Evolutionary conservation across 2,113 vertebrate genomes (phyloP).

Genomic region (Girardinichthys multiradiatus): DNA sequence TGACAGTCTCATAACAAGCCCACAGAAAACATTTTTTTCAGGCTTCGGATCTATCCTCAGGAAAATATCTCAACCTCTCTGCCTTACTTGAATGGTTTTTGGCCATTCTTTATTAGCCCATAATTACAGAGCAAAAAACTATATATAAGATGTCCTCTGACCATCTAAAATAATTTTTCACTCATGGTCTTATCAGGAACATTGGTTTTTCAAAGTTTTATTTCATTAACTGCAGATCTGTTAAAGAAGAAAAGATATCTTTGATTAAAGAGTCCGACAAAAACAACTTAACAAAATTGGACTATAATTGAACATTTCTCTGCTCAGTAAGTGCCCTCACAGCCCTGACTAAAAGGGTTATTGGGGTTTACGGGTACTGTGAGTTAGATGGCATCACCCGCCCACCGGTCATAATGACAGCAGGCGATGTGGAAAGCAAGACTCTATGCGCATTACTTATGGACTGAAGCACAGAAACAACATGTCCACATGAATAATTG

Average conservation of each 20-base stretch:
- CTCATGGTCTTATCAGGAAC: neutral
- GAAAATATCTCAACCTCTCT: no score
- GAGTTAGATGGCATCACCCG: slow-evolving; percentile 30
- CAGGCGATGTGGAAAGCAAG: slow-evolving; percentile 25
- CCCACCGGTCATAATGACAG: slow-evolving; percentile 34
- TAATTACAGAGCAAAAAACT: no score
- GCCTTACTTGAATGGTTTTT: no score
- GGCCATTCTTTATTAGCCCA: no score
- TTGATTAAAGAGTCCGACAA: neutral
- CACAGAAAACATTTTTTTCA: neutral
- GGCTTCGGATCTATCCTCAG: no score
- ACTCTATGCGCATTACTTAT: slow-evolving; percentile 33
- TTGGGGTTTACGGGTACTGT: slow-evolving; percentile 29
- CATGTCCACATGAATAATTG: slow-evolving; percentile 48
- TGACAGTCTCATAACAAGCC: neutral
- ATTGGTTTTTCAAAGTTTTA: neutral
- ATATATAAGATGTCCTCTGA: neutral
- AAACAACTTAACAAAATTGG: neutral
- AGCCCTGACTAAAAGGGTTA: neutral
- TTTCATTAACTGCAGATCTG: no score
- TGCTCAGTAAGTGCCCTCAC: neutral
- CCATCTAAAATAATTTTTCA: neutral
- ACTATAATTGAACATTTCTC: neutral
- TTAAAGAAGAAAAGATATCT: neutral
- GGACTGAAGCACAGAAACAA: slow-evolving; percentile 54